Evolutionary conservation across 2,888 invertebrate genomes (phyloP).

Genomic region (Embidobia sp.): DNA sequence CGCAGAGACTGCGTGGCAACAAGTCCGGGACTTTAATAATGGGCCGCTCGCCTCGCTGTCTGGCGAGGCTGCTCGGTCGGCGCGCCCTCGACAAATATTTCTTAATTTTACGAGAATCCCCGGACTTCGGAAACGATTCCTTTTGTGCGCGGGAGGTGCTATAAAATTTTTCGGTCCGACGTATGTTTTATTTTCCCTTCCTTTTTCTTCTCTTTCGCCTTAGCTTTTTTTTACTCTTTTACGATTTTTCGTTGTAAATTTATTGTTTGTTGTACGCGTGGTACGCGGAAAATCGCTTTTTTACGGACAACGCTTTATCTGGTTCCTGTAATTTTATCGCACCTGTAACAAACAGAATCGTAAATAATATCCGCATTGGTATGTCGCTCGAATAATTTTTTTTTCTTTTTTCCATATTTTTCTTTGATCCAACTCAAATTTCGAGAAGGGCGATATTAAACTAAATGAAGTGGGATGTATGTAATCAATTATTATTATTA

Average conservation of each 20-base stretch:
- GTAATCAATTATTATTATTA: too few species aligned
- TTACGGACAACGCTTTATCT: constrained; percentile 53
- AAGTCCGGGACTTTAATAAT: constrained; percentile 31
- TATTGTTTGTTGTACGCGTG: constrained; percentile 35
- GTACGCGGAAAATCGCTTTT: constrained; percentile 34
- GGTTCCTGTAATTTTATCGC: constrained; percentile 59
- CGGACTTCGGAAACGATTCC: constrained; percentile 30
- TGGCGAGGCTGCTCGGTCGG: constrained; percentile 21
- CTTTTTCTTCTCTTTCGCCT: constrained; percentile 9
- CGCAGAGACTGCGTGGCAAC: constrained; percentile 59
- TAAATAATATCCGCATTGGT: constrained; percentile 44
- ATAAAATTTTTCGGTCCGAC: constrained; percentile 37
- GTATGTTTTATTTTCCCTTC: constrained; percentile 33
- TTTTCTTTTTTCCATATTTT: too few species aligned
- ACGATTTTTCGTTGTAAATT: constrained; percentile 55
- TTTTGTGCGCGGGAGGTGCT: constrained; percentile 40
- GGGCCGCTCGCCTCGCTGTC: constrained; percentile 53
- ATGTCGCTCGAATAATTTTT: constrained; percentile 27
- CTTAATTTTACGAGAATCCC: constrained; percentile 59
- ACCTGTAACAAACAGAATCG: constrained; percentile 48
- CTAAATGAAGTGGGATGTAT: too few species aligned
- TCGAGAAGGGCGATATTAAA: too few species aligned
- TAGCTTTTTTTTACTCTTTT: constrained; percentile 52
- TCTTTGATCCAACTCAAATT: too few species aligned
- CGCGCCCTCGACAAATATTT: constrained; percentile 59